Conservation (phyloP, 2,113 vertebrate genomes). For the Isurus oxyrinchus region DNA sequence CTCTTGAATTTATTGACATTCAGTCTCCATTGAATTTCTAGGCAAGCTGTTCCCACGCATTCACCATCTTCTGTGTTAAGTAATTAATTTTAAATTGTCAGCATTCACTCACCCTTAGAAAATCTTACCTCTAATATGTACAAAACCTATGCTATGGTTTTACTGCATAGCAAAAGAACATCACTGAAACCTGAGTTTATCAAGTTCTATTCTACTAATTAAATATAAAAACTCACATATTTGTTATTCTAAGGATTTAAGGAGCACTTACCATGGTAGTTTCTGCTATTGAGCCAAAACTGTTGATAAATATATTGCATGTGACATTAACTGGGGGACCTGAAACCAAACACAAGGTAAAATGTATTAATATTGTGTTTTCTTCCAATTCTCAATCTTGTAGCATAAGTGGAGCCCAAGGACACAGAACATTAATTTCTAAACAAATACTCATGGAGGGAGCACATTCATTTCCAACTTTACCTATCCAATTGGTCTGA, state of each 20-base stretch:
- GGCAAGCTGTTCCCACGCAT: not conserved
- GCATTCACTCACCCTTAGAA: not conserved
- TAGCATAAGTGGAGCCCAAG: not conserved
- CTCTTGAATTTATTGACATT: not conserved
- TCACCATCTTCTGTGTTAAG: too few relatives aligned
- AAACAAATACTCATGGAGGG: not conserved
- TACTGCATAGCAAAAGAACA: not conserved
- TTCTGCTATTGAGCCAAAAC: slow-evolving; percentile 97
- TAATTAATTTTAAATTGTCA: not conserved
- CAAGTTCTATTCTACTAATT: not conserved
- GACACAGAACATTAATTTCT: not conserved
- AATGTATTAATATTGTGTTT: not conserved
- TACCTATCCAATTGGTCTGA: not conserved
- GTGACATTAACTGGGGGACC: slow-evolving; percentile 93
- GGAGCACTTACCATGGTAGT: slow-evolving; percentile 86
- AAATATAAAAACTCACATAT: not conserved
- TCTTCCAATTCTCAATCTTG: not conserved
- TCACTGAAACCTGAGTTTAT: not conserved
- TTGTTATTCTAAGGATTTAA: not conserved
- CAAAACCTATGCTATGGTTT: not conserved
- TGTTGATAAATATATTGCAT: slow-evolving; percentile 99
- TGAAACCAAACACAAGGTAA: slow-evolving; percentile 53
- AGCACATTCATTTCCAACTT: not conserved
- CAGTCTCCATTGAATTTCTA: not conserved
- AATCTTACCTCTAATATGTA: not conserved